Percentiles rank a stretch among this genome's conserved stretches.
Evolutionary conservation across 2,113 vertebrate species (phyloP).

Genomic region (Cryptotis parvus): DNA sequence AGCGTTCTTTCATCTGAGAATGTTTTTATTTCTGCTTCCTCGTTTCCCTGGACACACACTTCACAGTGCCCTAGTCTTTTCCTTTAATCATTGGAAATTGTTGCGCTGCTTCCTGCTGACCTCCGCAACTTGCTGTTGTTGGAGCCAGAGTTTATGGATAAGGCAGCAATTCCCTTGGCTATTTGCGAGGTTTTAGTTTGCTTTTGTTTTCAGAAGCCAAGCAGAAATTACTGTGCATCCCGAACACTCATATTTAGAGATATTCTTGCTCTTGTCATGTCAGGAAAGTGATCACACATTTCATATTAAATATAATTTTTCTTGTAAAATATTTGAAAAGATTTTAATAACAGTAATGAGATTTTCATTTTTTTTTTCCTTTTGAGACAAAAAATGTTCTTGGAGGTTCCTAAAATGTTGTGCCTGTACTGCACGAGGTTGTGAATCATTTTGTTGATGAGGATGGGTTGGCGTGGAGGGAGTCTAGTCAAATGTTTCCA

Average conservation of each 20-base stretch:
- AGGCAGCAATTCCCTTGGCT: background rate
- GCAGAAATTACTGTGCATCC: background rate
- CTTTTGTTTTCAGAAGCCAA: background rate
- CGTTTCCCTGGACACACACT: background rate
- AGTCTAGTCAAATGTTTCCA: background rate
- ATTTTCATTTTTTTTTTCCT: slow-evolving; percentile 5
- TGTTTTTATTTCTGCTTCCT: background rate
- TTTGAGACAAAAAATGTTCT: background rate
- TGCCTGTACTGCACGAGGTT: background rate
- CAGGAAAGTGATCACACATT: slow-evolving; percentile 14
- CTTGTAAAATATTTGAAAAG: background rate
- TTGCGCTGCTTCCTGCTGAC: background rate
- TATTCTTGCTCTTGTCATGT: background rate
- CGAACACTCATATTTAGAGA: background rate
- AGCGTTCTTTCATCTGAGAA: background rate
- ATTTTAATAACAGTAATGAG: background rate
- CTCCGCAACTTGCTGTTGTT: background rate
- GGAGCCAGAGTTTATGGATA: background rate
- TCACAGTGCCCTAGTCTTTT: background rate
- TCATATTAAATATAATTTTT: slow-evolving; percentile 10
- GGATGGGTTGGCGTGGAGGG: background rate
- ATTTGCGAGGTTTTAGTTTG: background rate
- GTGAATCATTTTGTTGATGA: background rate
- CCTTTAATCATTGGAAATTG: background rate
- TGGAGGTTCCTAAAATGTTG: background rate